Base-by-base conservation (phyloP, 2,888 invertebrate species). In the Noctuana brunneofusca region DNA sequence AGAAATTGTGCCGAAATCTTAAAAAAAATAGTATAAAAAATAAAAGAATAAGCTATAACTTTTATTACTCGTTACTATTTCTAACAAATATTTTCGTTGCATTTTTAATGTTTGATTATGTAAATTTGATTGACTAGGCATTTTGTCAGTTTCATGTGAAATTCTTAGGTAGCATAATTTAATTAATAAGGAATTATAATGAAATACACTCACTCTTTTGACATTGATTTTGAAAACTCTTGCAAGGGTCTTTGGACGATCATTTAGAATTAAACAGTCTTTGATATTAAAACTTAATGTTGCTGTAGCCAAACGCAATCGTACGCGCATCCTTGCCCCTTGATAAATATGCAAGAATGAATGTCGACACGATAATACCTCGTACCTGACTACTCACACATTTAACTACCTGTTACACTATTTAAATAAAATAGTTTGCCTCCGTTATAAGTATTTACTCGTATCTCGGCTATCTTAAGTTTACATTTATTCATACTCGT, bases 321-420 rank as follows among this genome's bases (percentile, higher is more conserved):
- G 58, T 16, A 59, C 43, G 43, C 62, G 50, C 63, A 65, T 58
- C 57, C 65, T 63, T 64, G 65, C 64, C 14, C n/a, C 14, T 43
- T 62, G 58, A 68, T 70, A 67, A 68, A 68, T 71, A 66, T 70
- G 65, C 68, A 68, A 64, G 68, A 67, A 64, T 65, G 64, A 63
- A 64, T 67, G 67, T 66, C 64, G 63, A 66, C 67, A 64, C 57
- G 50, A 43, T n/a, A n/a, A n/a, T n/a, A n/a, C n/a, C n/a, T n/a
- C n/a, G n/a, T n/a, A n/a, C n/a, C n/a, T n/a, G 14, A 22, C 22
- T 35, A 57, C 57, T 27, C 57, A 32, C 41, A 22, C 11, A 5
- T 48, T 48, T 46, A 55, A 46, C 43, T 16, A 43, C 48, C 48
- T 48, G 46, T 32, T 30, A 14, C 48, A 35, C 49, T 46, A 58